Base-by-base conservation (phyloP, 2,888 invertebrate genomes). In the Polia nebulosa region DNA sequence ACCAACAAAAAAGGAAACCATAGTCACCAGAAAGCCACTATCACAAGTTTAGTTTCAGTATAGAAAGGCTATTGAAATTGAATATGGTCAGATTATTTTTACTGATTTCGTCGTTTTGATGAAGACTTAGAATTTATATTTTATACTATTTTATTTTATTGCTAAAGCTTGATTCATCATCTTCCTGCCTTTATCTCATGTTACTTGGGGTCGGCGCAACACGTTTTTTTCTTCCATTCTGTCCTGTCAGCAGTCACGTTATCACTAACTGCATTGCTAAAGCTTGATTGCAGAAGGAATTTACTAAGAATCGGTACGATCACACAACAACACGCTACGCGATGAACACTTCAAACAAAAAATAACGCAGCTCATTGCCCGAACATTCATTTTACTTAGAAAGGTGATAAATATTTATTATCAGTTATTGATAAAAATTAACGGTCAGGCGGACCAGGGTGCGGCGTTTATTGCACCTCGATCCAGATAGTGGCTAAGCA, bases 391-490 rank as follows among this genome's bases (percentile, higher is more conserved):
- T 69, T 58, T 62, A 61, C 70, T 66, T 63, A 79, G 66, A 76
- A 79, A 81, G 66, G 69, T 66, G 72, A 72, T 76, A 76, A 59
- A 74, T 58, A 78, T 85, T 82, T 81, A 76, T 73, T 89, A 90
- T 87, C 87, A 89, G 89, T 89, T 87, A 70, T 67, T 63, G 84
- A 83, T 82, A 90, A 88, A 84, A 85, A 86, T 82, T 85, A 87
- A 86, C 84, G 81, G 84, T 79, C 85, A 84, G 90, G 89, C 88
- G 86, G 87, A 91, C 87, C 84, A 74, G 87, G 92, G 92, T 81
- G 92, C 71, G 91, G 89, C 88, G 67, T 90, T 90, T 91, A 92
- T 90, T 86, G 82, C 87, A 85, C 82, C 80, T 78, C 81, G 73
- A 73, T 52, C 65, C 66, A 53, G 72, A 69, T 63, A 77, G 55